Conservation (phyloP, 2,888 invertebrate species). For the Notodromas monacha region DNA sequence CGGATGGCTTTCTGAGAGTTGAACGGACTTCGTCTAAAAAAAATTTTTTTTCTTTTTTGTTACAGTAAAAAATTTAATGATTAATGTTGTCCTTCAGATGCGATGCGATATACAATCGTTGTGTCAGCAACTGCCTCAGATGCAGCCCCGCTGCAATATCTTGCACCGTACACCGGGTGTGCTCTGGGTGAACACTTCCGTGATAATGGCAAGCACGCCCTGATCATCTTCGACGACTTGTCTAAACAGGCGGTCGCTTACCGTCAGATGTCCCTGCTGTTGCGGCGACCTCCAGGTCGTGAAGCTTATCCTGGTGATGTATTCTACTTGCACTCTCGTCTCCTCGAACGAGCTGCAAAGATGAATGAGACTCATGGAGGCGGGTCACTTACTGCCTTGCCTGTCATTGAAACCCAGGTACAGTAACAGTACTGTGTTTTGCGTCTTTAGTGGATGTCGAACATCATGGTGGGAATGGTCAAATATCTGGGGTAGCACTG, state of each 20-base stretch:
- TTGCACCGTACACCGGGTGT: conserved; percentile 95
- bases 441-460: too few relatives aligned
- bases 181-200: conserved; percentile 36
- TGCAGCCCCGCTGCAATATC: conserved; percentile 91
- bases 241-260: conserved; percentile 28
- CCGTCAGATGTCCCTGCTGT: conserved; percentile 26
- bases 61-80: too few relatives aligned
- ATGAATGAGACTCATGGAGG: conserved; percentile 22
- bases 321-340: conserved; percentile 26
- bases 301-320: conserved; percentile 30
- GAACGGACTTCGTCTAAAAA: too few relatives aligned
- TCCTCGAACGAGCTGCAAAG: conserved; percentile 26
- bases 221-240: conserved; percentile 28
- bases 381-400: conserved; percentile 25
- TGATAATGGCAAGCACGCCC: conserved; percentile 25
- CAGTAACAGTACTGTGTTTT: too few relatives aligned
- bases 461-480: too few relatives aligned
- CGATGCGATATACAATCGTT: conserved; percentile 47
- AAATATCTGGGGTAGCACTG: too few relatives aligned
- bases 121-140: conserved; percentile 98
- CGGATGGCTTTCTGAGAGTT: too few relatives aligned
- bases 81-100: too few relatives aligned
- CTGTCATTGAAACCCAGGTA: conserved; percentile 25
- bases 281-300: conserved; percentile 26
- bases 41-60: too few relatives aligned